Evolutionary conservation across 2,888 invertebrate genomes (phyloP).

Genomic region (Calephelis perditalis): DNA sequence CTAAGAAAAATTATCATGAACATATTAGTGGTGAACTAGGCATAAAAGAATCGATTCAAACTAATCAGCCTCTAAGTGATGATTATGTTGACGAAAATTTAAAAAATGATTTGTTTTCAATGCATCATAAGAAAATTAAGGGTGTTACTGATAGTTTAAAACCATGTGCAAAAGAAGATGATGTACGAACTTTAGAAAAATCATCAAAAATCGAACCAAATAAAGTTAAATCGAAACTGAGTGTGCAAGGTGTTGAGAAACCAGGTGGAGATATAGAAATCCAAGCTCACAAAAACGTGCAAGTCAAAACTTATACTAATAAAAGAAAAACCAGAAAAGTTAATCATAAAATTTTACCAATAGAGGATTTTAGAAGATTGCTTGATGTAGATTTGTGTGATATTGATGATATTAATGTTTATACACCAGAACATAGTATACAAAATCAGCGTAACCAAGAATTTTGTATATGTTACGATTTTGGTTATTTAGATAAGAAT

Average conservation of each 20-base stretch:
- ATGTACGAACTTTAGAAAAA: constrained; percentile 13
- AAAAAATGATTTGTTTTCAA: too few relatives aligned
- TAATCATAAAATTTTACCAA: constrained; percentile 1
- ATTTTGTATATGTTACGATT: constrained; percentile 59
- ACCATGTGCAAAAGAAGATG: constrained; percentile 16
- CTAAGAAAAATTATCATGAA: neutral
- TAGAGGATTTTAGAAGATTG: constrained; percentile 7
- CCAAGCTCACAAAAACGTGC: neutral
- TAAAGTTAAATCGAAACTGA: constrained; percentile 44
- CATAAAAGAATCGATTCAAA: neutral
- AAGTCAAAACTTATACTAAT: constrained; percentile 44
- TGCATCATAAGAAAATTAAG: constrained; percentile 13
- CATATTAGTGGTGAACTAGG: neutral
- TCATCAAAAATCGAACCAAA: constrained; percentile 23
- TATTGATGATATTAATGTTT: constrained; percentile 25
- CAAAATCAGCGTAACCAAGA: constrained; percentile 23
- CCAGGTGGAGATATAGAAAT: constrained; percentile 45
- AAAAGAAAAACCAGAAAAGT: constrained; percentile 26
- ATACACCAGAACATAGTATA: constrained; percentile 22
- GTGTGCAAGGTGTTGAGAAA: constrained; percentile 58
- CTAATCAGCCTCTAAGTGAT: neutral
- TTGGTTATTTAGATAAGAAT: constrained; percentile 47
- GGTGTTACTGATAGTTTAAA: constrained; percentile 17
- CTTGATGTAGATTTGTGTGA: constrained; percentile 17
- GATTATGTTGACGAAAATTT: constrained; percentile 9